These are phyloP conservation scores for Polypterus bichir DNA, from an alignment of 2,113 vertebrate genomes.

Conservation along the genomic window DNA sequence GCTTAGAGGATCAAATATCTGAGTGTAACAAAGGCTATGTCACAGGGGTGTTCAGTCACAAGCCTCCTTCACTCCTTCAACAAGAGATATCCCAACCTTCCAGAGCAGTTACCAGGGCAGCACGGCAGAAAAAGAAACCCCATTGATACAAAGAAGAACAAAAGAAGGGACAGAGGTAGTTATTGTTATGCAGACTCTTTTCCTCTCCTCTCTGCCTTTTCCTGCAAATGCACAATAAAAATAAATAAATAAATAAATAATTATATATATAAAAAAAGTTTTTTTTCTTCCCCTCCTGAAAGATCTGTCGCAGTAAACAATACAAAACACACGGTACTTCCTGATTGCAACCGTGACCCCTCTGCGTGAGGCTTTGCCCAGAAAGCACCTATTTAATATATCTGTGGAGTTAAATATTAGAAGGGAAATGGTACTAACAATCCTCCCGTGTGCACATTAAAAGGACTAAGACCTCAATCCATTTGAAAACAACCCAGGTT, in stretches of 20 bases:
- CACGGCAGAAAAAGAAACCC: constrained; percentile 62
- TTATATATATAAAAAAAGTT: no score
- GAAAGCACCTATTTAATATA: no score
- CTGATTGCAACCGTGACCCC: no score
- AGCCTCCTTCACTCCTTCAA: constrained; percentile 73
- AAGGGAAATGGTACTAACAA: no score
- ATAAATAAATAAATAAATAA: constrained; percentile 40
- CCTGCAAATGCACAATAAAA: constrained; percentile 63
- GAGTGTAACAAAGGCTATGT: constrained; percentile 92
- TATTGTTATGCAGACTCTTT: constrained; percentile 83
- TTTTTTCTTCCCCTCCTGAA: no score
- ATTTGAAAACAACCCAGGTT: no score
- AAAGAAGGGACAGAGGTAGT: constrained; percentile 92
- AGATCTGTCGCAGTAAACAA: no score
- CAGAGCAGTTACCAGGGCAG: constrained; percentile 82
- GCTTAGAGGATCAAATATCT: constrained; percentile 96
- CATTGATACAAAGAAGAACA: constrained; percentile 80
- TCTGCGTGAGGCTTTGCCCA: no score
- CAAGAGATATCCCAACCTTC: constrained; percentile 66
- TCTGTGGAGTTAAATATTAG: no score
- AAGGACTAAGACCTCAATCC: no score
- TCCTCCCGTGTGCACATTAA: no score
- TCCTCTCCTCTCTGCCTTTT: constrained; percentile 57
- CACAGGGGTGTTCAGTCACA: constrained; percentile 90
- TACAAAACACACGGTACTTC: no score